Evolutionary conservation across 2,797 vertebrate species (phyloP).

Genomic region (Loris lydekkerianus): DNA sequence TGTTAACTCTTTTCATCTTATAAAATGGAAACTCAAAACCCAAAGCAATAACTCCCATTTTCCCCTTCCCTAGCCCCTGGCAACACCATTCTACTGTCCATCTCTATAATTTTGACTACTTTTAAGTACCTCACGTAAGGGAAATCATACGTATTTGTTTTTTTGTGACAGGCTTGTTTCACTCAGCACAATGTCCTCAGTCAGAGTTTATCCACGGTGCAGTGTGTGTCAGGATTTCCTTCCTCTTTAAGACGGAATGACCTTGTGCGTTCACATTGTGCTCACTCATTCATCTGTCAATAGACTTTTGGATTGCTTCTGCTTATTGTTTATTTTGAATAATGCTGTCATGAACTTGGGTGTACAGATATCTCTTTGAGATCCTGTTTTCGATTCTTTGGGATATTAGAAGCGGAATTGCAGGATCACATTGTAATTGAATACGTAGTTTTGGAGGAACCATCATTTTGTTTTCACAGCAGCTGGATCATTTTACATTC

Average conservation of each 20-base stretch:
- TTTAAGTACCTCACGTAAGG: neutral
- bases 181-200: neutral
- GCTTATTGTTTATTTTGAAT: neutral
- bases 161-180: neutral
- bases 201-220: no score
- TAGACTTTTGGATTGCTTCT: neutral
- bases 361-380: neutral
- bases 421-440: neutral
- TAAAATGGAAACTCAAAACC: neutral
- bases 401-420: neutral
- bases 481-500: neutral
- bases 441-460: neutral
- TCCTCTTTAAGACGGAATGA: neutral
- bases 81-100: neutral
- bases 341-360: neutral
- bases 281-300: neutral
- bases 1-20: neutral
- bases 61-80: neutral
- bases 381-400: neutral
- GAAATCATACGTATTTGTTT: neutral
- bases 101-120: neutral
- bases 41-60: neutral
- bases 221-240: no score
- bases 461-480: neutral
- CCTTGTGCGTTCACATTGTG: neutral